These are phyloP conservation scores for Chitala chitala DNA, from an alignment of 2,113 vertebrate species.

Conservation along the genomic window DNA sequence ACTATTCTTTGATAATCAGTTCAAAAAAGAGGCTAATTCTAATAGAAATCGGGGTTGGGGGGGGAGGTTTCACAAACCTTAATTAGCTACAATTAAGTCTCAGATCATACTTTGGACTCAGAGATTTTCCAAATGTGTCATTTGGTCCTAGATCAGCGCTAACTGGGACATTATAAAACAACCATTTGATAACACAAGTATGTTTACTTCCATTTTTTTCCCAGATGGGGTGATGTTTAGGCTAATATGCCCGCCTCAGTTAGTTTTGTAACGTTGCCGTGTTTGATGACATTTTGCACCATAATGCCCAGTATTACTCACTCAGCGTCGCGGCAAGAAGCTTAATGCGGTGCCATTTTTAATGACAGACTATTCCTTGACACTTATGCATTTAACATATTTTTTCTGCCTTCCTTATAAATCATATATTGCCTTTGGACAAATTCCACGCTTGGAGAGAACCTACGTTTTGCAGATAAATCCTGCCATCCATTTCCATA, in stretches of 20 bases:
- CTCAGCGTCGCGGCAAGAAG: not conserved
- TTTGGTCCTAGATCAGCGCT: constrained; percentile 17
- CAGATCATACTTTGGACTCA: constrained; percentile 11
- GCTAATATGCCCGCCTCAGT: not conserved
- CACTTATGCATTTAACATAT: not conserved
- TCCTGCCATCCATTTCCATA: not conserved
- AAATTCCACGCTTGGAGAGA: not conserved
- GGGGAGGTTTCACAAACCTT: not conserved
- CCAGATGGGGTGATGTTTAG: not conserved
- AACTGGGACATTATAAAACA: constrained; percentile 15
- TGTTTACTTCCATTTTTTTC: not conserved
- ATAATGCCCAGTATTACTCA: not conserved
- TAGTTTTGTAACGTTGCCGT: not conserved
- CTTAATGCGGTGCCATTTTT: constrained; percentile 9
- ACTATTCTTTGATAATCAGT: not conserved
- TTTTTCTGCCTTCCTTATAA: constrained; percentile 9
- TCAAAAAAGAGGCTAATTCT: not conserved
- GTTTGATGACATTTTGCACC: not conserved
- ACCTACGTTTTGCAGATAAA: not conserved
- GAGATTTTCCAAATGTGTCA: constrained; percentile 26
- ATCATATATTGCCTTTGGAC: constrained; percentile 8
- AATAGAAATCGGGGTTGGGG: not conserved
- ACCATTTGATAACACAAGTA: not conserved
- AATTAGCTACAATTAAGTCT: not conserved
- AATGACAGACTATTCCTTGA: not conserved